Percentiles rank a stretch among this genome's conserved stretches.
Conservation (phyloP, 2,113 vertebrate species). For the Scophthalmus maximus region DNA sequence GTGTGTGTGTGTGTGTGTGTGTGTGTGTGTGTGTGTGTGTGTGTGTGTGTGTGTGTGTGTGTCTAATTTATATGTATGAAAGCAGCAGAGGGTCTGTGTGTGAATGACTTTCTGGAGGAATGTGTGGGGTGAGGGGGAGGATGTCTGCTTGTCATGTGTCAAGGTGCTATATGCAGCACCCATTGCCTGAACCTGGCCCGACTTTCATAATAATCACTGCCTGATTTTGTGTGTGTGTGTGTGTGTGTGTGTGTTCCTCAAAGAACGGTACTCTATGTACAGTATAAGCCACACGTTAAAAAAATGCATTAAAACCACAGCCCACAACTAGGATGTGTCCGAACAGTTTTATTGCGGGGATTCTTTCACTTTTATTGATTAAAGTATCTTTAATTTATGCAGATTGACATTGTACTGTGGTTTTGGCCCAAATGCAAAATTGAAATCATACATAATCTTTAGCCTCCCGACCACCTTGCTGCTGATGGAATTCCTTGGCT, state of each 20-base stretch:
- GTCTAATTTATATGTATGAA: conserved; percentile 72
- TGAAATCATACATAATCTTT: conserved; percentile 26
- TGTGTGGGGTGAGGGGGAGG: conserved; percentile 56
- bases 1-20: conserved; percentile 20
- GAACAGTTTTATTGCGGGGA: no score
- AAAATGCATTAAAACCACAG: not conserved
- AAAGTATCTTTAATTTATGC: not conserved
- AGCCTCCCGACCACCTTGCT: conserved; percentile 11
- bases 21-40: conserved; percentile 4
- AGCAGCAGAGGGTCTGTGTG: conserved; percentile 59
- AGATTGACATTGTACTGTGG: not conserved
- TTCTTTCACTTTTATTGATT: no score
- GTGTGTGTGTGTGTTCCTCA: conserved; percentile 21
- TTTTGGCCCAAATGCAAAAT: conserved; percentile 2
- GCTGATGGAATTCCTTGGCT: conserved; percentile 12
- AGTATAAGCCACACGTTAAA: conserved; percentile 44
- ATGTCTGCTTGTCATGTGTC: conserved; percentile 68
- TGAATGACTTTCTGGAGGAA: conserved; percentile 66
- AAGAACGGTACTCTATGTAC: conserved; percentile 26
- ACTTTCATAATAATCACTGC: conserved; percentile 61
- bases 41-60: not conserved
- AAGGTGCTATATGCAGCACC: conserved; percentile 45
- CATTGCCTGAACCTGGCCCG: conserved; percentile 40
- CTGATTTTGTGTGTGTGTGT: conserved; percentile 48
- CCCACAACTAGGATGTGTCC: not conserved